Percentiles rank a stretch among this genome's conserved stretches.
Conservation (phyloP, 2,888 invertebrate species). For the Drosophila atripex region DNA sequence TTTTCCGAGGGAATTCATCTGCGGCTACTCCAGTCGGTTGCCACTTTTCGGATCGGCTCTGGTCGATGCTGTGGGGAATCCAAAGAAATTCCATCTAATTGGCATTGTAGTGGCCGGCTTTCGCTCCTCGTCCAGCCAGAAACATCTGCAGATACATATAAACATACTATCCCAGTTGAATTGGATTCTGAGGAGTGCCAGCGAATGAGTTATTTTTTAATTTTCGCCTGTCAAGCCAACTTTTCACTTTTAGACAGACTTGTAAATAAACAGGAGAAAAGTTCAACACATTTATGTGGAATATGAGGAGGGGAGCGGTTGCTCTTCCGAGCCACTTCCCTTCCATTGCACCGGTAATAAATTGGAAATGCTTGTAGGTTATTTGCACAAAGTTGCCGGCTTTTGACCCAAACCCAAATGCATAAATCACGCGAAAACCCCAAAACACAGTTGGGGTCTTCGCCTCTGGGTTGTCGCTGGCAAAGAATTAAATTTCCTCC, state of each 20-base stretch:
- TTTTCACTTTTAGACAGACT: constrained; percentile 33
- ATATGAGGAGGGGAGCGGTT: neutral
- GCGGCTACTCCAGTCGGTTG: neutral
- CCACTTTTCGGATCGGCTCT: constrained; percentile 8
- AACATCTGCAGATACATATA: neutral
- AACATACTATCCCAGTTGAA: constrained; percentile 7
- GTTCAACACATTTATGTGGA: constrained; percentile 13
- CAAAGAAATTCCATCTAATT: neutral
- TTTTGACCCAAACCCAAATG: constrained; percentile 61
- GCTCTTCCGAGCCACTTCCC: constrained; percentile 15
- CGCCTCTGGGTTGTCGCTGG: constrained; percentile 46
- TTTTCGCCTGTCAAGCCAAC: constrained; percentile 19
- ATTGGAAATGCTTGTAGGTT: constrained; percentile 60
- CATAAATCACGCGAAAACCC: constrained; percentile 67
- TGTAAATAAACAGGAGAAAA: constrained; percentile 33
- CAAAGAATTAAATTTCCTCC: constrained; percentile 45
- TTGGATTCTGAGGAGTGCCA: constrained; percentile 15
- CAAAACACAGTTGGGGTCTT: constrained; percentile 38
- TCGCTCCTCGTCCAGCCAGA: neutral
- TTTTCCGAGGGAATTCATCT: neutral
- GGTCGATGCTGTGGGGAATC: neutral
- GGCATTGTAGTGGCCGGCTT: constrained; percentile 4
- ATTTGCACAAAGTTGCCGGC: constrained; percentile 56
- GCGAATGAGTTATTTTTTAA: constrained; percentile 10
- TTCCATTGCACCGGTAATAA: constrained; percentile 59